phyloP scores from a whole-genome alignment of 1,140 invertebrate species.

The Vanessa tameamea region DNA sequence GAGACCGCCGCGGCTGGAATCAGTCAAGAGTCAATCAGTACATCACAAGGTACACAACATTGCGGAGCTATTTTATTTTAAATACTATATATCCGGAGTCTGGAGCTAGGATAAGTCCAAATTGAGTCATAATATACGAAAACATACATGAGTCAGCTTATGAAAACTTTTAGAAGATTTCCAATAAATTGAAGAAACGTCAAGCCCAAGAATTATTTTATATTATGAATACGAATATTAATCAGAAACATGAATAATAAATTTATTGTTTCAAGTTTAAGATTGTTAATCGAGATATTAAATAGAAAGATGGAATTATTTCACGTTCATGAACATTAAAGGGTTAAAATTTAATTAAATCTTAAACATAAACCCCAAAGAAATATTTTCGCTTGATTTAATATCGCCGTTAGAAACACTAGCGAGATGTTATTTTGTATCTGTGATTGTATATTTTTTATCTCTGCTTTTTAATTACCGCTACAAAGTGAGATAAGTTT shows the following conservation, averaged over 20 bases:
- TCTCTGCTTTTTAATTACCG: background rate
- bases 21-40: too few species aligned
- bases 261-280: constrained; percentile 2
- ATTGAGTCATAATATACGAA: too few species aligned
- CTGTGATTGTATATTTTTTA: background rate
- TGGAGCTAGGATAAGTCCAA: too few species aligned
- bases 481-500: too few species aligned
- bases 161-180: background rate
- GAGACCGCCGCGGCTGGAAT: too few species aligned
- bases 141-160: background rate
- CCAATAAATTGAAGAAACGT: background rate
- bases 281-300: constrained; percentile 10
- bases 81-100: too few species aligned
- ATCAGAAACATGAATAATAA: background rate
- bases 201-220: background rate
- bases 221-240: background rate
- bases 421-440: background rate
- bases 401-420: constrained; percentile 6
- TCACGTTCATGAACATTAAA: constrained; percentile 10
- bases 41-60: too few species aligned
- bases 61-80: too few species aligned
- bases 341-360: constrained; percentile 22
- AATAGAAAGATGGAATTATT: constrained; percentile 17
- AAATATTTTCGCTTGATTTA: constrained; percentile 15
- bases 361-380: constrained; percentile 4